Evolutionary conservation across 2,113 vertebrate genomes (phyloP).

Genomic region (Rhineura floridana): DNA sequence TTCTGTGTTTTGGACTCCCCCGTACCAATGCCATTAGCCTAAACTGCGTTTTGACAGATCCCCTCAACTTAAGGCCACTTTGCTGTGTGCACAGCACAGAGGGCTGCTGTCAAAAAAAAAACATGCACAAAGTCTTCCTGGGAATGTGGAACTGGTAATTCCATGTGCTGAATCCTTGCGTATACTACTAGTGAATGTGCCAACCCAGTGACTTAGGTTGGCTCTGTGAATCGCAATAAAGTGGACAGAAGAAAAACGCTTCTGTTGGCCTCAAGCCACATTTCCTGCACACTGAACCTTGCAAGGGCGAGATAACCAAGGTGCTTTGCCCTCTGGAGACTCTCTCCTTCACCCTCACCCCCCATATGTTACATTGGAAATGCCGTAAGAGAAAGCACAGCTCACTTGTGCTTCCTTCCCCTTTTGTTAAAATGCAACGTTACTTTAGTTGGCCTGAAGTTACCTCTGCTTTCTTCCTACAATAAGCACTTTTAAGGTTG

Average conservation of each 20-base stretch:
- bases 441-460: neutral
- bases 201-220: neutral
- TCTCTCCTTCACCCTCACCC: neutral
- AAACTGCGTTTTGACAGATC: neutral
- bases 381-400: neutral
- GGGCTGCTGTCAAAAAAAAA: too few relatives aligned
- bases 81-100: neutral
- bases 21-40: too few relatives aligned
- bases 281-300: neutral
- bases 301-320: neutral
- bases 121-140: neutral
- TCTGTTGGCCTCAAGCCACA: neutral
- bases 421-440: neutral
- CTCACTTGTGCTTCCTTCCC: neutral
- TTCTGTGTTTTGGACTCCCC: neutral
- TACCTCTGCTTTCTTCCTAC: neutral
- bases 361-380: neutral
- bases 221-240: neutral
- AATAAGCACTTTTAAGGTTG: neutral
- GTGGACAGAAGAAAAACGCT: too few relatives aligned
- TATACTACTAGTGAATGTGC: neutral
- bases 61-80: neutral
- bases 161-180: neutral
- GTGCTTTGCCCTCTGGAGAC: neutral
- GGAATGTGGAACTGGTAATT: neutral